Base-by-base conservation (phyloP, 2,888 invertebrate genomes). In the Dorcus parallelipipedus region DNA sequence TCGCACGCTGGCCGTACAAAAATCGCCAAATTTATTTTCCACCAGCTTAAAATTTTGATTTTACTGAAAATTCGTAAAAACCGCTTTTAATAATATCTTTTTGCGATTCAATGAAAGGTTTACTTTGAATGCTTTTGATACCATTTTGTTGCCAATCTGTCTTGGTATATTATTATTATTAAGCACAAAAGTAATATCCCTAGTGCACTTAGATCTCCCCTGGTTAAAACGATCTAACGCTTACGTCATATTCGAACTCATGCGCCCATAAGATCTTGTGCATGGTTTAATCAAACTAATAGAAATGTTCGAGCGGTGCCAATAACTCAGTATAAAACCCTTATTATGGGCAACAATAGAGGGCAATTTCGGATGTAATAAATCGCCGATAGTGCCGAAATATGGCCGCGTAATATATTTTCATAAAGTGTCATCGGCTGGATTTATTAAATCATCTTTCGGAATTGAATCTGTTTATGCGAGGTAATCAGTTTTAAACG, bases 351-450 rank as follows among this genome's bases (percentile, higher is more conserved):
- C 59, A 60, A 61, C 63, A 62, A 64, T 69, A 64, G 61, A 61
- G 66, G 60, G 61, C 66, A 65, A 58, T 66, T 68, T 68, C 64
- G 62, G 60, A 53, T 64, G 63, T 59, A 60, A 65, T 66, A 63
- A 68, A 70, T 69, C 68, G 67, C 64, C 65, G 65, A 58, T 64
- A 66, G 63, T 62, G 67, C 63, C 65, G 66, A 71, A 73, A 74
- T 75, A 74, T 74, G 73, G 73, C 72, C 60, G 58, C 64, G 70
- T 73, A 70, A 73, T 78, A 76, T 74, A 77, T 78, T 75, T 76
- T 76, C 74, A 77, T 78, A 77, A 77, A 77, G 76, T 71, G 78
- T 78, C 78, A 75, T 75, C 76, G 75, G 73, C 71, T 74, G 75
- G 76, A 78, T 77, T 77, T 77, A 77, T 78, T 76, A 75, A 76